Evolutionary conservation across 2,113 vertebrate species (phyloP), one percentile per base, ranked within the genome.

Genomic region (Terrapene triunguis): DNA sequence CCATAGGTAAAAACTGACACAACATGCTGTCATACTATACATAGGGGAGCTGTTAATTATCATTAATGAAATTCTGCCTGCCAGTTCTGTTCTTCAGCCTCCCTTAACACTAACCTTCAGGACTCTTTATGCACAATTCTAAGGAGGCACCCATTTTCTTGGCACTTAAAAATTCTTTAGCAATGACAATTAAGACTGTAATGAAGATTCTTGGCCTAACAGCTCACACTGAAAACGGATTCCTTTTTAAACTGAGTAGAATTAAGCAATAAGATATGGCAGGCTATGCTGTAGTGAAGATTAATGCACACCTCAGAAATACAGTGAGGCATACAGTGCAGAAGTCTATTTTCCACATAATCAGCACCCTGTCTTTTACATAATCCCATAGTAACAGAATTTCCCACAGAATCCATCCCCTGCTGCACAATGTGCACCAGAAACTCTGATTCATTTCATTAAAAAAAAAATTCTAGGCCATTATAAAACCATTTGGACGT

Each of bases 21-120:
- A 93, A 42, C 22, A 11, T 24, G 12, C 54, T 80, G 12, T 85
- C n/a, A 88, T 50, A 62, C 10, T 10, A 51, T 32, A 51, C 55
- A 65, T 48, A 24, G 44, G n/a, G 32, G 78, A 84, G 9, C 5
- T 89, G 32, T 83, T 92, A 93, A 94, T 93, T 90, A 84, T 35
- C 62, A 6, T 54, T 85, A 84, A n/a, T 25, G n/a, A 89, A 6
- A 4, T n/a, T 83, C 24, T 74, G 19, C 21, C 83, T 82, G 27
- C n/a, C n/a, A 80, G 44, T 4, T 81, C 51, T 82, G 2, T 85
- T 90, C 16, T 85, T 87, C 9, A 84, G 24, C 57, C 2, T 47
- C 74, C 38, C 21, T 82, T 85, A 54, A 47, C 32, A 88, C 17
- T 17, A 89, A 21, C 85, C 78, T 89, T 88, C 47, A 82, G 53